Evolutionary conservation across 2,797 vertebrate genomes (phyloP).

Genomic region (Antennarius maculatus): DNA sequence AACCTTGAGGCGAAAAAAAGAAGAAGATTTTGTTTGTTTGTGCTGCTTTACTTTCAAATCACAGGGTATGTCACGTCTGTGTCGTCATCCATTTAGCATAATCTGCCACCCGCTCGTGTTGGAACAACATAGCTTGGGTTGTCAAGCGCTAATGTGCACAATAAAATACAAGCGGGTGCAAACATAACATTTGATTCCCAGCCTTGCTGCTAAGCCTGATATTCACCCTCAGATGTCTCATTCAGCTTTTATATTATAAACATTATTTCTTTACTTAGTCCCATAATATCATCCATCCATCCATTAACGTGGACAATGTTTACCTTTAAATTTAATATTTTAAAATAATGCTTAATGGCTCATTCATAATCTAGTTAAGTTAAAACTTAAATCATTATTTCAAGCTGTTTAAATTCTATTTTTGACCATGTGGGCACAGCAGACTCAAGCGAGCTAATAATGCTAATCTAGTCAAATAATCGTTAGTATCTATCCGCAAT

Average conservation of each 20-base stretch:
- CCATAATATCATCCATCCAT: slow-evolving; percentile 1
- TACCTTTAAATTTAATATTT: slow-evolving; percentile 4
- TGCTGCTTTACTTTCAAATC: slow-evolving; percentile 31
- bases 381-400: too few species aligned
- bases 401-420: too few species aligned
- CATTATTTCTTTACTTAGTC: neutral
- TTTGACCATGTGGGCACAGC: too few species aligned
- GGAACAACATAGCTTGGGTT: slow-evolving; percentile 15
- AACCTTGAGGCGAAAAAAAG: slow-evolving; percentile 56
- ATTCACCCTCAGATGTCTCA: slow-evolving; percentile 27
- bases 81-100: slow-evolving; percentile 22
- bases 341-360: too few species aligned
- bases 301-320: neutral
- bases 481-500: too few species aligned
- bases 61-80: slow-evolving; percentile 28
- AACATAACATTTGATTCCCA: slow-evolving; percentile 13
- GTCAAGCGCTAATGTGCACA: slow-evolving; percentile 10
- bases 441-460: too few species aligned
- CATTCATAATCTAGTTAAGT: too few species aligned
- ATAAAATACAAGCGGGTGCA: slow-evolving; percentile 23
- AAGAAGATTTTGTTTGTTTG: slow-evolving; percentile 13
- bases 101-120: slow-evolving; percentile 30
- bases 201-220: slow-evolving; percentile 24
- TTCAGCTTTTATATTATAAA: slow-evolving; percentile 22
- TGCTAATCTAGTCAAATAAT: too few species aligned